phyloP scores from a whole-genome alignment of 2,797 vertebrate genomes.

The Eulemur coronatus region DNA sequence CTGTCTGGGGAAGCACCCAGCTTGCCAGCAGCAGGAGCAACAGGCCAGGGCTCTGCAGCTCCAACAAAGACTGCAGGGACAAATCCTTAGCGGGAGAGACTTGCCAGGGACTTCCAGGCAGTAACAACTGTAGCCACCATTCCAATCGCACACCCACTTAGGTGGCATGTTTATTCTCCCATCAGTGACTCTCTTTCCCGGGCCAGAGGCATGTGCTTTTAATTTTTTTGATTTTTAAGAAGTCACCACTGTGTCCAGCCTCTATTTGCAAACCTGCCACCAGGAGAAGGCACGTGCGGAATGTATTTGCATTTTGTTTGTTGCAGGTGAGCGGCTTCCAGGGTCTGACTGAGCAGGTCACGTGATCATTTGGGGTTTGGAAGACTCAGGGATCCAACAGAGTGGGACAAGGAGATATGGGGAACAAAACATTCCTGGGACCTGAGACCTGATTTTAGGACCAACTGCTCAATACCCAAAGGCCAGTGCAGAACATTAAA shows the following conservation, averaged over 20 bases:
- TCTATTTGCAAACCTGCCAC: background rate
- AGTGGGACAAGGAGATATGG: background rate
- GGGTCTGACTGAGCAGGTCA: background rate
- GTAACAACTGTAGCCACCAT: background rate
- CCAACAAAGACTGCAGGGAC: background rate
- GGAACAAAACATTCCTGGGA: background rate
- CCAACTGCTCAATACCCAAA: background rate
- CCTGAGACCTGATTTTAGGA: background rate
- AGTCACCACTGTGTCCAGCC: background rate
- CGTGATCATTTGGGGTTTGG: background rate
- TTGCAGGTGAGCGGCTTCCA: background rate
- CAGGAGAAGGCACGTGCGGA: background rate
- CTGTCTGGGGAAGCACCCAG: background rate
- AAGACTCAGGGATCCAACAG: background rate
- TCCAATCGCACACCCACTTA: background rate
- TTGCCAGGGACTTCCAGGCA: background rate
- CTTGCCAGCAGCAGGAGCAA: background rate
- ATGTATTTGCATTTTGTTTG: background rate
- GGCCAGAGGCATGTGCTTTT: background rate
- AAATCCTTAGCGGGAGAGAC: background rate
- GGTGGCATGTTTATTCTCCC: background rate
- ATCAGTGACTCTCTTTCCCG: background rate
- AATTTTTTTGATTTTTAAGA: background rate
- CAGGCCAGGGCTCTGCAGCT: fast-evolving
- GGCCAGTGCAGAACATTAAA: background rate